Conservation (phyloP, 2,888 invertebrate genomes). For the Trachelus iudaicus region DNA sequence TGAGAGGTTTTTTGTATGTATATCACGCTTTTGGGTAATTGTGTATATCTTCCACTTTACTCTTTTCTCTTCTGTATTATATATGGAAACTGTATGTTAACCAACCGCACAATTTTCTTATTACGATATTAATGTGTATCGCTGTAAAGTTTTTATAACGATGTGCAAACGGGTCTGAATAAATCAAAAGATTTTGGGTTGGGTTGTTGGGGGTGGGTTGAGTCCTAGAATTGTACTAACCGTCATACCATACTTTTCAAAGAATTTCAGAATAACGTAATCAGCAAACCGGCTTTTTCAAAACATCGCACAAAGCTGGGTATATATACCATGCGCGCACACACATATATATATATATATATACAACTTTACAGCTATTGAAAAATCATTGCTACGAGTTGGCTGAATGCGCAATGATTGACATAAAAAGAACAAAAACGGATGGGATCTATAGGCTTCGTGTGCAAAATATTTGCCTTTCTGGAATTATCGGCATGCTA, state of each 20-base stretch:
- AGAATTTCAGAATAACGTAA: conserved; percentile 11
- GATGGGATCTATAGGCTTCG: neutral
- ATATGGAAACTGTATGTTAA: conserved; percentile 20
- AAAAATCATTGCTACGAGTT: neutral
- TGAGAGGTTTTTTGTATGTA: conserved; percentile 23
- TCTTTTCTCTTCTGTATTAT: conserved; percentile 23
- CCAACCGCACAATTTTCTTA: neutral
- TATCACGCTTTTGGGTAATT: conserved; percentile 20
- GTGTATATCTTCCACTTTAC: conserved; percentile 28
- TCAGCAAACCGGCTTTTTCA: neutral
- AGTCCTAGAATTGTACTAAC: conserved; percentile 25
- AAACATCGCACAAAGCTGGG: neutral
- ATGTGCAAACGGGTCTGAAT: conserved; percentile 28
- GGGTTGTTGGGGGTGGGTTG: conserved; percentile 29
- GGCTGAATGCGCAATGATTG: neutral
- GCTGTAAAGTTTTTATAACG: conserved; percentile 26
- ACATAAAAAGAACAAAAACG: neutral
- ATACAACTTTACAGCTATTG: neutral
- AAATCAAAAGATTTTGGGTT: conserved; percentile 32
- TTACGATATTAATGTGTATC: conserved; percentile 11
- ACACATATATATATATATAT: neutral
- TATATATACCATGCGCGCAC: neutral
- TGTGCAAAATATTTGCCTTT: neutral
- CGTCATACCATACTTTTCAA: conserved; percentile 28
- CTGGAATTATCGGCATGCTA: neutral